Conservation (phyloP, 2,888 invertebrate genomes). For the Rhagonycha fulva region DNA sequence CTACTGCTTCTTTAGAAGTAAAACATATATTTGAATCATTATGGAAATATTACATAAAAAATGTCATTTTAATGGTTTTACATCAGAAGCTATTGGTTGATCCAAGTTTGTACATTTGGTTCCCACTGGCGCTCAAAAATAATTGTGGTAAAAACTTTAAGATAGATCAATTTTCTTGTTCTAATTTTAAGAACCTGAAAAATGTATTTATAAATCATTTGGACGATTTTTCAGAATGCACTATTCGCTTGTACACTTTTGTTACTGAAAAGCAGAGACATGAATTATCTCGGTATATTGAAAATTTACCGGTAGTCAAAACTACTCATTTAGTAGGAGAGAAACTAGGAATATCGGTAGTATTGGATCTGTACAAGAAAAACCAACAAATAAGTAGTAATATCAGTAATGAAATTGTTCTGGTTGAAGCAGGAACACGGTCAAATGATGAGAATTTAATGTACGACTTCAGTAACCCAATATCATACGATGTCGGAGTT, state of each 20-base stretch:
- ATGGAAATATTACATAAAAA: background rate
- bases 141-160: background rate
- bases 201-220: background rate
- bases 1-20: background rate
- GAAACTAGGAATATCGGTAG: background rate
- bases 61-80: background rate
- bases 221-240: background rate
- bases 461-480: background rate
- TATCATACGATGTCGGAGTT: background rate
- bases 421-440: background rate
- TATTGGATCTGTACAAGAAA: background rate
- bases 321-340: background rate
- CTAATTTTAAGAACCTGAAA: background rate
- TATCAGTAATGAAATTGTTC: background rate
- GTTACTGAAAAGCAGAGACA: background rate
- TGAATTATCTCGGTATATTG: background rate
- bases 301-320: background rate
- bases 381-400: background rate
- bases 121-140: background rate
- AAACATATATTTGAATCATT: background rate
- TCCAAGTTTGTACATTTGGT: background rate
- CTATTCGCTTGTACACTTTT: background rate
- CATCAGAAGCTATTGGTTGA: background rate
- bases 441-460: too few relatives aligned
- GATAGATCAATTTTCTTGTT: background rate